Conservation (phyloP, 2,888 invertebrate species). For the Agrotis puta region DNA sequence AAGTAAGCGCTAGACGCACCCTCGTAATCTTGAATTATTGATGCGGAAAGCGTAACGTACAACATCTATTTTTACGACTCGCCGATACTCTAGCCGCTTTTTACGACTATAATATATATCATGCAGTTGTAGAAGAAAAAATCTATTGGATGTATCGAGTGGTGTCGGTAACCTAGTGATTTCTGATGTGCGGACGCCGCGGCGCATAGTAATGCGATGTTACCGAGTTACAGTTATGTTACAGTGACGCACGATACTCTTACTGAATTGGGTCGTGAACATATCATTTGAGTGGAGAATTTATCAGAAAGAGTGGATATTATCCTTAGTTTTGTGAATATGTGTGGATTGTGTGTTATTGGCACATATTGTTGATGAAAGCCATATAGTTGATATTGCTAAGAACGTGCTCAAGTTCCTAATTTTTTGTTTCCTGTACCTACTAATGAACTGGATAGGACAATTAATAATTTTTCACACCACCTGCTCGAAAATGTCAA, state of each 20-base stretch:
- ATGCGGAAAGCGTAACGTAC: slow-evolving; percentile 82
- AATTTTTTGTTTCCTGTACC: background rate
- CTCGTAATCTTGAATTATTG: slow-evolving; percentile 88
- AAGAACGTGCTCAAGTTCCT: background rate
- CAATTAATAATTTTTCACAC: background rate
- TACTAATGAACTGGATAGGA: background rate
- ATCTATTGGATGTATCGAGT: slow-evolving; percentile 83
- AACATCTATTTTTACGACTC: slow-evolving; percentile 88
- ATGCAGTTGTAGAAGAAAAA: slow-evolving; percentile 84
- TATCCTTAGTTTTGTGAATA: slow-evolving; percentile 35
- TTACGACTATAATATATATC: slow-evolving; percentile 86
- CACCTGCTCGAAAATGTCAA: no score
- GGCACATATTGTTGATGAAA: slow-evolving; percentile 7
- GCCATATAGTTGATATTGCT: background rate
- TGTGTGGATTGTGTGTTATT: slow-evolving; percentile 19
- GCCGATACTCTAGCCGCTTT: slow-evolving; percentile 81
- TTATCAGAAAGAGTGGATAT: slow-evolving; percentile 55
- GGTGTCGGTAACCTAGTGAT: slow-evolving; percentile 83
- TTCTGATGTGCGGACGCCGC: slow-evolving; percentile 76
- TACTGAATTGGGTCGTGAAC: slow-evolving; percentile 70
- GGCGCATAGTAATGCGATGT: slow-evolving; percentile 77
- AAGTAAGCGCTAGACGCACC: slow-evolving; percentile 63
- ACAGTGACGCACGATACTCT: slow-evolving; percentile 67
- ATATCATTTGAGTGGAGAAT: slow-evolving; percentile 61
- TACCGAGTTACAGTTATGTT: slow-evolving; percentile 70